Base-by-base conservation (phyloP, 1,140 invertebrate species). In the Metopolophium dirhodum region DNA sequence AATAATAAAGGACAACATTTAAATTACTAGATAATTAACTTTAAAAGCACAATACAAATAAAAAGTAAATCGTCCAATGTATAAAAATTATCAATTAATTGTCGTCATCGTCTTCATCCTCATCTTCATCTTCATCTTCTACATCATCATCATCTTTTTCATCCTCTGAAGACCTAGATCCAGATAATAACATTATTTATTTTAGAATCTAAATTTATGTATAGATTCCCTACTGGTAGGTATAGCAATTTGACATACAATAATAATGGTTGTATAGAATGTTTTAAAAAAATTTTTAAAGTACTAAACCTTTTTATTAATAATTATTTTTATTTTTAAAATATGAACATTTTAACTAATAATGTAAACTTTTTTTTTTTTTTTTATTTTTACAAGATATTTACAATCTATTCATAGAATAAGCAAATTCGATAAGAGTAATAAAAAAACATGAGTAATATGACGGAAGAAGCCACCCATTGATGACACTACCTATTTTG, bases 71-170 rank as follows among this genome's bases (percentile, higher is more conserved):
- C 3, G 0, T 45, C 30, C 11, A 26, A 37, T 41, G 18, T 41
- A 37, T 45, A 85, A 45, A 41, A 47, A 45, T 45, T 30, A 86
- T 30, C 0, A 18, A 30, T 86, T 85, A 26, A 86, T 47, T 47
- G 14, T 45, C 8, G 14, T 26, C 22, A 61, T 83, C 8, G 2
- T 83, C 37, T 22, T 85, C 35, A 83, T 83, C 22, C 0, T 83
- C 20, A 23, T 83, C 82, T 37, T 35, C 77, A 4, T 82, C 30
- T 18, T 82, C 77, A 4, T 82, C 30, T 18, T 82, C 77, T 41
- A 7, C 20, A 22, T 86, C 26, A 30, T 49, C 47, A n/a, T 94
- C 93, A 86, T 89, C 51, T 23, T 91, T 90, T 23, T 85, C 91
- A 41, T 49, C 54, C 26, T 93, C 54, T 45, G 68, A 61, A 45